Evolutionary conservation across 1,140 invertebrate genomes (phyloP).

Genomic region (Drosophila trapezifrons): DNA sequence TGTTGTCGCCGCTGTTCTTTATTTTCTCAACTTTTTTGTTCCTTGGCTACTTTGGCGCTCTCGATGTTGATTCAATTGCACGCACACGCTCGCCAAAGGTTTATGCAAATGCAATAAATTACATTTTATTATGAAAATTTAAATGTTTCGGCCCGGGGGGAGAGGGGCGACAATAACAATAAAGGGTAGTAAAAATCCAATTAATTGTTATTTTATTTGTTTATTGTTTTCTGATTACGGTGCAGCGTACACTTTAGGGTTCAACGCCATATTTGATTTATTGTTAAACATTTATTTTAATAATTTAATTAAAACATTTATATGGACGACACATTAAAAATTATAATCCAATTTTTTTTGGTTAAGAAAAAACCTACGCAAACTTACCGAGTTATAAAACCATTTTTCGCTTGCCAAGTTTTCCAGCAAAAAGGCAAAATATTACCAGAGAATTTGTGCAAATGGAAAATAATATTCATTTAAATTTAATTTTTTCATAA

Average conservation of each 20-base stretch:
- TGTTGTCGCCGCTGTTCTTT: conserved; percentile 21
- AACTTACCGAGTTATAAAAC: background rate
- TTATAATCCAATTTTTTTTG: conserved; percentile 3
- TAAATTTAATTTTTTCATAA: background rate
- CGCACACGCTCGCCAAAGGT: conserved; percentile 40
- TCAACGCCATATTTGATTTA: conserved; percentile 56
- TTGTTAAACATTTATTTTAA: conserved; percentile 42
- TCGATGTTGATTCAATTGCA: conserved; percentile 70
- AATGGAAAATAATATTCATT: conserved; percentile 1
- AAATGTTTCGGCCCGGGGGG: conserved; percentile 37
- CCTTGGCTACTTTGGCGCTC: conserved; percentile 51
- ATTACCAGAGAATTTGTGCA: background rate
- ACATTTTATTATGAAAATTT: conserved; percentile 80
- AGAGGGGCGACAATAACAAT: conserved; percentile 28
- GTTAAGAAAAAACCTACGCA: conserved; percentile 2
- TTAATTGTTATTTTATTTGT: conserved; percentile 83
- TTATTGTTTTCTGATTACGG: conserved; percentile 79
- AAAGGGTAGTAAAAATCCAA: conserved; percentile 69
- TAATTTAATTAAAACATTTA: conserved; percentile 73
- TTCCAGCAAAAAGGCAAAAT: background rate
- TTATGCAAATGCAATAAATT: conserved; percentile 82
- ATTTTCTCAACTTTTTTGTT: conserved; percentile 38
- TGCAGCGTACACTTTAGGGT: conserved; percentile 9
- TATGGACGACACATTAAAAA: conserved; percentile 22
- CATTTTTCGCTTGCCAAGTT: background rate